These are phyloP conservation scores for Drosophila maculinotata DNA, from an alignment of 2,888 invertebrate genomes.

Conservation along the genomic window DNA sequence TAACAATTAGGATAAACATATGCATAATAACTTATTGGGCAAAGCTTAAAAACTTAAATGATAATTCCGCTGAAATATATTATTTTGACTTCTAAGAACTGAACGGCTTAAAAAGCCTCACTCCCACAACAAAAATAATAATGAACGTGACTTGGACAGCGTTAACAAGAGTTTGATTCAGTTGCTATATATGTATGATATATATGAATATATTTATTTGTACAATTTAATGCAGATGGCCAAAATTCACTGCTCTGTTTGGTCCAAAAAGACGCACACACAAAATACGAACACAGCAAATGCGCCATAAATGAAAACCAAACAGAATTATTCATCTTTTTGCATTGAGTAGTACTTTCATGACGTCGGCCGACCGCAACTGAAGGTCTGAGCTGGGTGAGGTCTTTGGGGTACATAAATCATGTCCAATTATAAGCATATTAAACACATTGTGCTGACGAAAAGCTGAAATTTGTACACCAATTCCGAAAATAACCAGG, in stretches of 20 bases:
- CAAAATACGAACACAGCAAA: background rate
- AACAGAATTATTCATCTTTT: conserved; percentile 36
- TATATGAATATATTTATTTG: background rate
- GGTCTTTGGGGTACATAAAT: conserved; percentile 38
- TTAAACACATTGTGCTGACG: conserved; percentile 52
- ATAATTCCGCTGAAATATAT: too few species aligned
- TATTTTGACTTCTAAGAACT: background rate
- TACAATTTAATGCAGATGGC: conserved; percentile 11
- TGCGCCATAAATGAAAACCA: conserved; percentile 18
- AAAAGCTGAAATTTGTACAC: conserved; percentile 24
- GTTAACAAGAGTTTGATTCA: conserved; percentile 9
- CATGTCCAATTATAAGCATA: conserved; percentile 62
- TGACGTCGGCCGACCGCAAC: conserved; percentile 6
- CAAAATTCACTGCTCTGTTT: background rate
- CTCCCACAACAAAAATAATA: conserved; percentile 2
- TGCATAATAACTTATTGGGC: too few species aligned
- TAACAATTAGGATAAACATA: too few species aligned
- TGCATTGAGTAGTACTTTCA: conserved; percentile 18
- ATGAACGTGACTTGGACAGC: conserved; percentile 11
- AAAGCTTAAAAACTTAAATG: too few species aligned
- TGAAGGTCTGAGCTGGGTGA: conserved; percentile 6
- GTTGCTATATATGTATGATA: background rate
- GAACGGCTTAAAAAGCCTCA: background rate
- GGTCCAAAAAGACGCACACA: background rate
- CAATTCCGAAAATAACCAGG: conserved; percentile 38